phyloP scores from a whole-genome alignment of 2,797 vertebrate genomes.

The Hemibagrus guttatus region DNA sequence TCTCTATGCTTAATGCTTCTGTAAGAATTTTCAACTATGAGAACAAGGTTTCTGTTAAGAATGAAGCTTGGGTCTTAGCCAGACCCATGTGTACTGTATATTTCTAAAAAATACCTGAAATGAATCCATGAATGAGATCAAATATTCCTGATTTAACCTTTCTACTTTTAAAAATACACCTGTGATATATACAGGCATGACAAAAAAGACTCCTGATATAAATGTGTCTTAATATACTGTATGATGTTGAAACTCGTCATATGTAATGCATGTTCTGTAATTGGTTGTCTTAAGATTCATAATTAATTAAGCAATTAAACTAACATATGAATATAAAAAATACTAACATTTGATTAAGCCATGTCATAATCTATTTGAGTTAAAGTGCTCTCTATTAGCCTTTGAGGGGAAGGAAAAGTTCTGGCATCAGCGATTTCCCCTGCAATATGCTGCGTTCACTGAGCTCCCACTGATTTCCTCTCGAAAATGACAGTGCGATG shows the following conservation, averaged over 20 bases:
- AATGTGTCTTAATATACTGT: not conserved
- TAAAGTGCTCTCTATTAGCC: conserved; percentile 39
- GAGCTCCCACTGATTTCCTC: conserved; percentile 1
- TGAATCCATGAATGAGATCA: not conserved
- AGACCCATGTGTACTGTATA: not conserved
- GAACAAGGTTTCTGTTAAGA: not conserved
- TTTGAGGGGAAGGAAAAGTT: conserved; percentile 24
- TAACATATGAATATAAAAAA: not conserved
- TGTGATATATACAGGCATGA: not conserved
- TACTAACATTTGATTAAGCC: conserved; percentile 37
- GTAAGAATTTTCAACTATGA: not conserved
- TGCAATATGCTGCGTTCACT: conserved; percentile 4
- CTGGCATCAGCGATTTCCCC: conserved; percentile 27
- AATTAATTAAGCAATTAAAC: not conserved
- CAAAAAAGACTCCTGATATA: not conserved
- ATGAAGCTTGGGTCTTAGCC: not conserved
- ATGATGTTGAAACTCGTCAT: not conserved
- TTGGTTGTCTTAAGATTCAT: conserved; percentile 6
- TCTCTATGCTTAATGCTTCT: not conserved
- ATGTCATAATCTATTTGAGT: conserved; percentile 8
- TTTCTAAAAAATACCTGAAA: not conserved
- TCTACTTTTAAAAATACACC: not conserved
- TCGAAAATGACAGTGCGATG: not conserved
- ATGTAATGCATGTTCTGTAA: not conserved
- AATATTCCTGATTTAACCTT: not conserved